Conservation (phyloP, 2,888 invertebrate species). For the Temnothorax ravouxi region DNA sequence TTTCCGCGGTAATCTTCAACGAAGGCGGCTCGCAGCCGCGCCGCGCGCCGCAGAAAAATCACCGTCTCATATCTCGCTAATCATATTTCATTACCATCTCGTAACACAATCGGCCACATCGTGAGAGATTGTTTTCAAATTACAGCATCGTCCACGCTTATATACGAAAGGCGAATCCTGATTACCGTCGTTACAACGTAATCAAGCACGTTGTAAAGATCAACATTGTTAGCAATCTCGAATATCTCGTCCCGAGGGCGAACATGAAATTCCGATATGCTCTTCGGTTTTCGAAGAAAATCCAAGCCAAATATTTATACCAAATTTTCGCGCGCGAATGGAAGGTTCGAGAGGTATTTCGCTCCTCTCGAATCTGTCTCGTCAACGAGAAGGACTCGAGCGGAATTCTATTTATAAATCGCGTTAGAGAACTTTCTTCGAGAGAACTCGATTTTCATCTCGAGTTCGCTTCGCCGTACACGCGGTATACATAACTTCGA, state of each 20-base stretch:
- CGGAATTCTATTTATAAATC: constrained; percentile 8
- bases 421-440: background rate
- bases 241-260: background rate
- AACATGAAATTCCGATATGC: background rate
- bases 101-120: constrained; percentile 23
- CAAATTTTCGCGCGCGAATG: background rate
- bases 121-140: constrained; percentile 39
- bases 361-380: constrained; percentile 19
- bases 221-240: constrained; percentile 38
- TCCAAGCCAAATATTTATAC: background rate
- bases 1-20: constrained; percentile 39
- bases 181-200: constrained; percentile 37
- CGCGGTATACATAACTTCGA: background rate
- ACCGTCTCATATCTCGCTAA: constrained; percentile 32
- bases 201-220: constrained; percentile 11
- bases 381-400: background rate
- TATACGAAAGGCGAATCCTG: constrained; percentile 40
- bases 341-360: background rate
- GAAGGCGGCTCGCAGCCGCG: background rate
- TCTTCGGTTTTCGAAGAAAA: background rate
- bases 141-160: constrained; percentile 18
- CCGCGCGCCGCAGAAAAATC: background rate
- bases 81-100: constrained; percentile 41
- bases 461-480: background rate
- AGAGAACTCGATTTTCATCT: background rate